Conservation (phyloP, 2,113 vertebrate genomes). For the Canis aureus region DNA sequence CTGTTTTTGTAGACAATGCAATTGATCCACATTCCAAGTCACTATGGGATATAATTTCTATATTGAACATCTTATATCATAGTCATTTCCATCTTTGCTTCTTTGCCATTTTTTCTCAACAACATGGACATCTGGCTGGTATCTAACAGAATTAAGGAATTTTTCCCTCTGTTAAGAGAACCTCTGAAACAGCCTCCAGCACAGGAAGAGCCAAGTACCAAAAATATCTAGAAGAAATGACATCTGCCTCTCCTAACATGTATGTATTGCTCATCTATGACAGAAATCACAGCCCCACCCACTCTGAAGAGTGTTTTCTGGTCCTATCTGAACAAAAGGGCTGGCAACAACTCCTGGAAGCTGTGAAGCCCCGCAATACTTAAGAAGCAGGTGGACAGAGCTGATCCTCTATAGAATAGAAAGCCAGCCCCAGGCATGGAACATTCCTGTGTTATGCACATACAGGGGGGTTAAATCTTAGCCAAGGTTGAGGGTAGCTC, state of each 20-base stretch:
- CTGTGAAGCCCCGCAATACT: not conserved
- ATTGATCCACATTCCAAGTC: not conserved
- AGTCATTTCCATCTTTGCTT: not conserved
- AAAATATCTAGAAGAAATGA: not conserved
- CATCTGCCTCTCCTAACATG: not conserved
- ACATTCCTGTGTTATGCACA: not conserved
- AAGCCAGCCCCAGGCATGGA: not conserved
- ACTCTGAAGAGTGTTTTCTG: not conserved
- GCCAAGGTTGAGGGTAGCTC: not conserved
- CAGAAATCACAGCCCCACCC: not conserved
- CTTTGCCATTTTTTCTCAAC: not conserved
- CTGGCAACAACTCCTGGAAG: not conserved
- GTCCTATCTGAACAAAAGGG: not conserved
- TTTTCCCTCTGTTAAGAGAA: not conserved
- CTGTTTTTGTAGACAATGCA: not conserved
- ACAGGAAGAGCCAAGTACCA: not conserved
- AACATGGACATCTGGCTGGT: not conserved
- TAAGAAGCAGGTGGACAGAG: not conserved
- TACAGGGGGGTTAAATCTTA: not conserved
- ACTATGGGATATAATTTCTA: not conserved
- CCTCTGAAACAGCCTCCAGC: not conserved
- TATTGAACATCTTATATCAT: not conserved
- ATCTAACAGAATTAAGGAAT: not conserved
- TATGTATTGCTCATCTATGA: accelerated
- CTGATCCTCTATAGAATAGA: not conserved